Evolutionary conservation across 2,113 vertebrate genomes (phyloP).

Genomic region (Charadrius vociferus): DNA sequence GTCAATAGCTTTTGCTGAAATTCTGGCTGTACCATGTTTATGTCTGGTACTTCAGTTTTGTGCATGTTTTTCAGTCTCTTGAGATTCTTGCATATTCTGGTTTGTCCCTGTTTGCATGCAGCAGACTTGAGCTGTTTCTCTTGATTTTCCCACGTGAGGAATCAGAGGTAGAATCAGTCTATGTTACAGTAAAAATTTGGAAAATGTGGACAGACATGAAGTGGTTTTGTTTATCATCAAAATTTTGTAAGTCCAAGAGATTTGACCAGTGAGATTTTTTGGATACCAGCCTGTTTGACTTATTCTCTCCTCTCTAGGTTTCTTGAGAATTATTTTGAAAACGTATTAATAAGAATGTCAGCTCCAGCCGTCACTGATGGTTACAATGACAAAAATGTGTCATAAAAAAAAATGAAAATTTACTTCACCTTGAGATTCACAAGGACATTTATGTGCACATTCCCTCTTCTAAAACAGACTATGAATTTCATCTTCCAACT

Average conservation of each 20-base stretch:
- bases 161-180: neutral
- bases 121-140: neutral
- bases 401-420: neutral
- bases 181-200: neutral
- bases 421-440: neutral
- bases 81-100: neutral
- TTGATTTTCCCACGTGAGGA: rapidly evolving
- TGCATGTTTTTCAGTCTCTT: neutral
- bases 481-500: neutral
- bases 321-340: conserved; percentile 32
- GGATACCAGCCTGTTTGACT: neutral
- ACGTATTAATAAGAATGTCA: neutral
- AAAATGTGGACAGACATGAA: neutral
- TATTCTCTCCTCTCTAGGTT: neutral
- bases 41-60: neutral
- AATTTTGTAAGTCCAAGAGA: neutral
- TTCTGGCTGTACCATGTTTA: neutral
- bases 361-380: neutral
- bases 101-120: neutral
- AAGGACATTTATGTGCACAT: neutral
- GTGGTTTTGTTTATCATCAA: neutral
- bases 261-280: neutral
- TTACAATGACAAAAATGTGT: conserved; percentile 2
- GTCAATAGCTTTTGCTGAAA: neutral
- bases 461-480: neutral